Conservation (phyloP, 2,888 invertebrate species). For the Xestobium rufovillosum region DNA sequence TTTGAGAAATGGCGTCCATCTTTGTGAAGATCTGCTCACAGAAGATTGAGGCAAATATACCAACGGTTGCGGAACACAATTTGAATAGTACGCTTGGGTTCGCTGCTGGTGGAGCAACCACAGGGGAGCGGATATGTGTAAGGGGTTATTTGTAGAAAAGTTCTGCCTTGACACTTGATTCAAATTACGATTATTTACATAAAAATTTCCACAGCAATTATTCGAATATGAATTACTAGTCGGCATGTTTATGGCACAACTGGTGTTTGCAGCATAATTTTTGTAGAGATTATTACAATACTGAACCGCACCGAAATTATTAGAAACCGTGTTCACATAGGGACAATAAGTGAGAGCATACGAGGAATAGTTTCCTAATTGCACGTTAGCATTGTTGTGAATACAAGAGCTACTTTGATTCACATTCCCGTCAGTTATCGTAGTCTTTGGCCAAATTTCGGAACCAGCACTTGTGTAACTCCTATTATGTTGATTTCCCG, state of each 20-base stretch:
- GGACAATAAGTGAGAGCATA: background rate
- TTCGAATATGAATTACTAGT: background rate
- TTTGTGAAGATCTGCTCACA: background rate
- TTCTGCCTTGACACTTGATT: too few species aligned
- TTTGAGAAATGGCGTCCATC: slow-evolving; percentile 11
- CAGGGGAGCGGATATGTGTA: background rate
- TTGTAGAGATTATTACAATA: too few species aligned
- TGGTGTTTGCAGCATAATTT: too few species aligned
- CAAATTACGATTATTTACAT: too few species aligned
- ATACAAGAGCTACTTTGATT: background rate
- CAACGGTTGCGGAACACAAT: background rate
- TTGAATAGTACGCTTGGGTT: background rate
- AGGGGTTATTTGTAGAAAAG: too few species aligned
- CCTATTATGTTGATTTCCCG: background rate
- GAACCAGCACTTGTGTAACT: background rate
- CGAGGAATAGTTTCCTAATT: background rate
- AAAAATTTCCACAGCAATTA: too few species aligned
- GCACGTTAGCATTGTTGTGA: too few species aligned
- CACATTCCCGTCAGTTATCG: background rate
- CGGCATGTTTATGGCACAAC: background rate
- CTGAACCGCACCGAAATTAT: too few species aligned
- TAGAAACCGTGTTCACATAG: background rate
- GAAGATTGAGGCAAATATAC: background rate
- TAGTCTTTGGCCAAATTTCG: background rate
- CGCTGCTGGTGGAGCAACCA: background rate